Conservation (phyloP, 2,113 vertebrate species). For the Osmerus eperlanus region DNA sequence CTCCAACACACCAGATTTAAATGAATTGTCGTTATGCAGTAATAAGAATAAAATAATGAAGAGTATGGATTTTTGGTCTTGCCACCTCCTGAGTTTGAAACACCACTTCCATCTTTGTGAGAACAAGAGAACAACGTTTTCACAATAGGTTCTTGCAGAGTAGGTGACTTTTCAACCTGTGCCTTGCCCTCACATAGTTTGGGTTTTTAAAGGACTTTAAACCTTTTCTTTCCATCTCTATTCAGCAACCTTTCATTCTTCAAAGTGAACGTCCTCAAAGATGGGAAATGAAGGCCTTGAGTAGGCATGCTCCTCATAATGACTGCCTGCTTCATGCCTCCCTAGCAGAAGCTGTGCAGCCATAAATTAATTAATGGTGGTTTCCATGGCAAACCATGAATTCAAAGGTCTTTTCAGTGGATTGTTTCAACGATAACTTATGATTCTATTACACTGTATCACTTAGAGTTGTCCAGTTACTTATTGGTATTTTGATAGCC, state of each 20-base stretch:
- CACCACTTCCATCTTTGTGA: too few relatives aligned
- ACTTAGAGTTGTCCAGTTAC: slow-evolving; percentile 28
- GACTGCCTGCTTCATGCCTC: background rate
- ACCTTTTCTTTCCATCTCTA: background rate
- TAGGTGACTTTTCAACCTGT: background rate
- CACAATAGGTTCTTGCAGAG: too few relatives aligned
- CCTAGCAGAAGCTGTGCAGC: background rate
- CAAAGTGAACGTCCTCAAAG: background rate
- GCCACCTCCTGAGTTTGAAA: too few relatives aligned
- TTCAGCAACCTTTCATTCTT: background rate
- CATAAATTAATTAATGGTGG: background rate
- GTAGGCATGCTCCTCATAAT: background rate
- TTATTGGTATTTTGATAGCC: background rate
- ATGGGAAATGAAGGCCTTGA: background rate
- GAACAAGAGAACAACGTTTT: too few relatives aligned
- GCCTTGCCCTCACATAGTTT: background rate
- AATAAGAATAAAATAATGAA: too few relatives aligned
- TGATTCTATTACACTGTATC: slow-evolving; percentile 35
- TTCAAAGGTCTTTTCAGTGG: slow-evolving; percentile 15
- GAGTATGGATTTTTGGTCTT: too few relatives aligned
- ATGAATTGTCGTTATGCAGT: too few relatives aligned
- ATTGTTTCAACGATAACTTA: slow-evolving; percentile 37
- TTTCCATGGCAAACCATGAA: slow-evolving; percentile 25
- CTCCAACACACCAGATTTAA: too few relatives aligned
- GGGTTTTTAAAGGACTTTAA: background rate